Conservation (phyloP, 2,888 invertebrate genomes). For the Synanthedon tipuliformis region DNA sequence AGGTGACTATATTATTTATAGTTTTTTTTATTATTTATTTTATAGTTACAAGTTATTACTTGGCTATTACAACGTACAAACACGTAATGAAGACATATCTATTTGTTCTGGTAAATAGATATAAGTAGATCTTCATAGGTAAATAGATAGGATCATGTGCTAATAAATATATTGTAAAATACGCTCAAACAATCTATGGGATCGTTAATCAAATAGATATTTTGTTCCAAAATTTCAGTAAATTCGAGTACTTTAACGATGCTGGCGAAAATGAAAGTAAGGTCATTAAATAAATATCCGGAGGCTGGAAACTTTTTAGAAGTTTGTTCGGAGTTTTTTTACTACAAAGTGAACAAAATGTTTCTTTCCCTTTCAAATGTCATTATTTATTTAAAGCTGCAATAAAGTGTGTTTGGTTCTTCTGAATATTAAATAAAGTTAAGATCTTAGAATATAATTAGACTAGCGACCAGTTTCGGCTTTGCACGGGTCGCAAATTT, state of each 20-base stretch:
- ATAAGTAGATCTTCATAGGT: too few relatives aligned
- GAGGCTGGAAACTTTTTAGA: slow-evolving; percentile 22
- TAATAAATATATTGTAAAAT: background rate
- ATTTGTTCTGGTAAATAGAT: too few relatives aligned
- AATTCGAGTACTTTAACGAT: slow-evolving; percentile 12
- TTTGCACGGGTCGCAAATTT: too few relatives aligned
- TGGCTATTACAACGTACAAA: too few relatives aligned
- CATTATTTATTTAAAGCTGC: slow-evolving; percentile 16
- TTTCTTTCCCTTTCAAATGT: slow-evolving; percentile 13
- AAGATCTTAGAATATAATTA: too few relatives aligned
- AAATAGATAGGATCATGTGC: too few relatives aligned
- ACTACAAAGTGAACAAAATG: slow-evolving; percentile 25
- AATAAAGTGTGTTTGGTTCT: background rate
- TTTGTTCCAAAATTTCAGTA: slow-evolving; percentile 9
- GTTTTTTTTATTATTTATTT: too few relatives aligned
- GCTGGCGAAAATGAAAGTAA: slow-evolving; percentile 17
- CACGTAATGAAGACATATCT: too few relatives aligned
- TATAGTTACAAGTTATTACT: too few relatives aligned
- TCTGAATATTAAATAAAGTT: background rate
- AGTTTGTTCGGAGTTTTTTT: slow-evolving; percentile 21
- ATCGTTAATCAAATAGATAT: slow-evolving; percentile 7
- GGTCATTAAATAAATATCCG: slow-evolving; percentile 41
- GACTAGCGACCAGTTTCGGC: too few relatives aligned
- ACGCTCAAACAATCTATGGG: slow-evolving; percentile 3
- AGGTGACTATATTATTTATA: too few relatives aligned